Evolutionary conservation across 2,888 invertebrate genomes (phyloP).

Genomic region (Catocala fraxini): DNA sequence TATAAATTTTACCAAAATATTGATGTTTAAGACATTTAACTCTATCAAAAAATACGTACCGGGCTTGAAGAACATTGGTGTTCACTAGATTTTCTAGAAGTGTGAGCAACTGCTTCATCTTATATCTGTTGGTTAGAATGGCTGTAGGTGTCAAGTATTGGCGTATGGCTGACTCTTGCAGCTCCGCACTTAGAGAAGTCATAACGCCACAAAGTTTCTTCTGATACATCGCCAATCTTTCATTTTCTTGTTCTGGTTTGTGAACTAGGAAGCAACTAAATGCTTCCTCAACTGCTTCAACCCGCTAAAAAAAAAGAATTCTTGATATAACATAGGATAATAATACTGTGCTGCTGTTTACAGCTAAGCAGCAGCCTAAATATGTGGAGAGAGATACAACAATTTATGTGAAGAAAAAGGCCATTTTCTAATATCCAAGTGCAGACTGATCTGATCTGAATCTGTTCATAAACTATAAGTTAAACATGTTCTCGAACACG

Average conservation of each 20-base stretch:
- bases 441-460: no score
- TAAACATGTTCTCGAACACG: no score
- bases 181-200: constrained; percentile 90
- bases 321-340: neutral
- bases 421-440: no score
- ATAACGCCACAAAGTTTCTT: constrained; percentile 91
- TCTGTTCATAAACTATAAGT: no score
- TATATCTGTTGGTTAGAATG: constrained; percentile 91
- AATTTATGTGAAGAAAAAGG: no score
- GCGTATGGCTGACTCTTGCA: constrained; percentile 91
- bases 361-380: no score
- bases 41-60: constrained; percentile 77
- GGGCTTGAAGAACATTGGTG: constrained; percentile 91
- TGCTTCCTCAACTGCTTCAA: constrained; percentile 95
- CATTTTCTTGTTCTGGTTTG: constrained; percentile 90
- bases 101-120: constrained; percentile 92
- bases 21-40: no score
- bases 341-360: no score
- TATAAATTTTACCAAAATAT: no score
- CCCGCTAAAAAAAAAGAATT: constrained; percentile 86
- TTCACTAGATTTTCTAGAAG: constrained; percentile 93
- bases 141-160: constrained; percentile 92
- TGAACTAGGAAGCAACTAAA: constrained; percentile 96
- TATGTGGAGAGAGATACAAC: no score
- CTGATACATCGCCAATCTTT: constrained; percentile 90